Conservation (phyloP, 2,888 invertebrate genomes). For the Pseudococcus viburni region DNA sequence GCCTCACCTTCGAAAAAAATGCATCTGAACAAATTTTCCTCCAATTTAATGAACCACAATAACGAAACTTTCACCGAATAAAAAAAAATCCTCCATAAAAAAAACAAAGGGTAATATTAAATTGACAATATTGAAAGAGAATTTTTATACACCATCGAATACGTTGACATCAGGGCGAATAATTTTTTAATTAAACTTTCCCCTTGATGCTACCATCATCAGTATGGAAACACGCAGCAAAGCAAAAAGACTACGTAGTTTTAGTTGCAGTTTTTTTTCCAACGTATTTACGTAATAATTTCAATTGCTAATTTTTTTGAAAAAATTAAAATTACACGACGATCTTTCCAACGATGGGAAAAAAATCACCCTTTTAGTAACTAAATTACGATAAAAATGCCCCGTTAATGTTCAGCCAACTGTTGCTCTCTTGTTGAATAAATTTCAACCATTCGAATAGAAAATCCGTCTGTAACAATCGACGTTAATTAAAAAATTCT, state of each 20-base stretch:
- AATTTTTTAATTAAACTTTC: slow-evolving; percentile 15
- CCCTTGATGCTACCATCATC: not conserved
- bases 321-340: not conserved
- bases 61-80: not conserved
- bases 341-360: not conserved
- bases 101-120: not conserved
- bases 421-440: not conserved
- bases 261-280: not conserved
- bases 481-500: slow-evolving; percentile 7
- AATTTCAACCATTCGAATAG: not conserved
- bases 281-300: not conserved
- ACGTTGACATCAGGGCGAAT: not conserved
- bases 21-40: not conserved
- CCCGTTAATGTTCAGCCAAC: not conserved
- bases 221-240: not conserved
- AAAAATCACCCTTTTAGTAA: not conserved
- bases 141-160: not conserved
- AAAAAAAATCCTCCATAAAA: not conserved
- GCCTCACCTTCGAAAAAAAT: not conserved
- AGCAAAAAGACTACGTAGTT: not conserved
- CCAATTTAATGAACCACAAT: not conserved
- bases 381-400: slow-evolving; percentile 1
- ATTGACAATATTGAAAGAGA: not conserved
- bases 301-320: not conserved
- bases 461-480: not conserved